phyloP scores from a whole-genome alignment of 2,797 vertebrate genomes.

The Chrysocyon brachyurus region DNA sequence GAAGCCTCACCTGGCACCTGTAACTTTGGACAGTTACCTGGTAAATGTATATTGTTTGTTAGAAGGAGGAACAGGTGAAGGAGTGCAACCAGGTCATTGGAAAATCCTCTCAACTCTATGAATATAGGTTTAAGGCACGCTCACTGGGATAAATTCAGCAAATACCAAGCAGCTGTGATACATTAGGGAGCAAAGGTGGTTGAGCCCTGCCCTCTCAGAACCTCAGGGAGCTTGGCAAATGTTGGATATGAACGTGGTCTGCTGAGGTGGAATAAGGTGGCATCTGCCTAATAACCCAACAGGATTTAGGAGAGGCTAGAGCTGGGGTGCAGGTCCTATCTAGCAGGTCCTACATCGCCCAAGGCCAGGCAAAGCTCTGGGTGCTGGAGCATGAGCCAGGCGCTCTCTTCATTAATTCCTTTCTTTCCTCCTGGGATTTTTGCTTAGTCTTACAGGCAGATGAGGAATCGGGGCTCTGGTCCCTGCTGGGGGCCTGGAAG shows the following conservation, averaged over 20 bases:
- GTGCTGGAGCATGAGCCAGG: neutral
- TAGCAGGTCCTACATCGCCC: neutral
- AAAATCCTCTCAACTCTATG: neutral
- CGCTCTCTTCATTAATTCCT: neutral
- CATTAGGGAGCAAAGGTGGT: neutral
- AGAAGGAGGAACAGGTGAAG: neutral
- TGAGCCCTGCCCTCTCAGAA: neutral
- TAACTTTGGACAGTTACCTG: neutral
- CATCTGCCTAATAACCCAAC: too few relatives aligned
- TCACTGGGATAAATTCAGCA: neutral
- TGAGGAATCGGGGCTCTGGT: neutral
- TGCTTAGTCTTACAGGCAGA: fast-evolving
- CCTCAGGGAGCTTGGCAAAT: neutral
- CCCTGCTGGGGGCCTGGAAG: neutral
- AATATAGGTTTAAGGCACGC: neutral
- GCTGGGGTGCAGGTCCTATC: neutral
- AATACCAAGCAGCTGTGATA: neutral
- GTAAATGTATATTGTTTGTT: neutral
- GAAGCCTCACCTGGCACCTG: neutral
- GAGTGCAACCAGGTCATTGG: neutral
- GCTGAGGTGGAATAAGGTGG: neutral
- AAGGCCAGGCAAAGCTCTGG: neutral
- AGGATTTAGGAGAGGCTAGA: too few relatives aligned
- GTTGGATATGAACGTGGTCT: fast-evolving
- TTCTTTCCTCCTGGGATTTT: neutral